These are phyloP conservation scores for Pagrus major DNA, from an alignment of 2,113 vertebrate genomes.

Conservation along the genomic window DNA sequence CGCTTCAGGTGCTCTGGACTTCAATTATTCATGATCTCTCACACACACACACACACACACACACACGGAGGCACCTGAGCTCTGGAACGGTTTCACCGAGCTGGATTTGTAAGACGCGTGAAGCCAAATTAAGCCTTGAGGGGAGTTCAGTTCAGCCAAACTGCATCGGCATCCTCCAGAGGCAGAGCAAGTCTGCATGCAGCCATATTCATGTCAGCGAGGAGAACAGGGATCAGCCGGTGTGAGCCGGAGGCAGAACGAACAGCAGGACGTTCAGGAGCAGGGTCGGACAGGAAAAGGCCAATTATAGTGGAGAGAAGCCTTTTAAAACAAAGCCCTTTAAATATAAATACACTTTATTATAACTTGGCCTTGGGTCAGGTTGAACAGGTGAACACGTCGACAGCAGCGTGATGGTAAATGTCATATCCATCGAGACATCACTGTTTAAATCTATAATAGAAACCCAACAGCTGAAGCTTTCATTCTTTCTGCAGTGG, in stretches of 20 bases:
- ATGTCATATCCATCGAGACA: no score
- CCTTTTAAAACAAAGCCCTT: no score
- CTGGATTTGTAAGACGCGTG: constrained; percentile 18
- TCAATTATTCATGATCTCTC: constrained; percentile 33
- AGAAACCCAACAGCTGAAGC: no score
- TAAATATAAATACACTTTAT: no score
- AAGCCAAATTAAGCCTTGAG: constrained; percentile 47
- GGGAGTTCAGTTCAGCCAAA: constrained; percentile 25
- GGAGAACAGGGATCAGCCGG: background rate
- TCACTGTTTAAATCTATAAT: no score
- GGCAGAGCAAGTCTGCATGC: background rate
- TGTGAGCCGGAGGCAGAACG: background rate
- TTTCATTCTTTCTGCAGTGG: no score
- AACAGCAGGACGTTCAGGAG: background rate
- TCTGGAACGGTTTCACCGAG: constrained; percentile 19
- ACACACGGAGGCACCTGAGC: background rate
- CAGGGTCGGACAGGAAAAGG: constrained; percentile 22
- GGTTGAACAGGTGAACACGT: no score
- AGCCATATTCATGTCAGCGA: constrained; percentile 1
- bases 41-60: constrained; percentile 3
- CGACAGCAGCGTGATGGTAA: no score
- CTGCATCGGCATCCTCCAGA: background rate
- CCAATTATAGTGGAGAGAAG: background rate
- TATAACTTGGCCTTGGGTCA: no score
- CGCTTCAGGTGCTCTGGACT: constrained; percentile 53